Base-by-base conservation (phyloP, 2,113 vertebrate genomes). In the Rhinolophus ferrumequinum region DNA sequence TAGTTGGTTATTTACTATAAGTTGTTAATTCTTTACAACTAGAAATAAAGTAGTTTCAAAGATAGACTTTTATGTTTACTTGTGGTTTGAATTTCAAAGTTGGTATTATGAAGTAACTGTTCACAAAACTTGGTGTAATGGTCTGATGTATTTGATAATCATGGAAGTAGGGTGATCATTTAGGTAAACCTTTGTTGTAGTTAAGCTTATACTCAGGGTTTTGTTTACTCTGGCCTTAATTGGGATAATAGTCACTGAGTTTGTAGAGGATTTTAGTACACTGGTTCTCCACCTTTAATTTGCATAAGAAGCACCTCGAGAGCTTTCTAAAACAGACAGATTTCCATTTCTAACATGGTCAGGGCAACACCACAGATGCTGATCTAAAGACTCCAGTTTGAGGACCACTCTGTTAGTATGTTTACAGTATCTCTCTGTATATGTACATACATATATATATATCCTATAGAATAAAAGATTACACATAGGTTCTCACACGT, bases 21-120 rank as follows among this genome's bases (percentile, higher is more conserved):
- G 52, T 72, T 69, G 62, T 85, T 41, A 91, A 79, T 21, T 81
- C 58, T 92, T 92, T 96, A 92, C 75, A 10, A 85, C 24, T 86
- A 72, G 60, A 93, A 76, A 33, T 69, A 64, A 82, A 95, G 62
- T 44, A 22, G 24, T 56, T 64, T 85, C 24, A 41, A 38, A 89
- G 62, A 24, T 35, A 66, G 52, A 8, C 77, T 35, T 91, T 85
- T 54, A 66, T 77, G 41, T 88, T 82, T 77, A 62, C 47, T 80
- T 93, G 19, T 93, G 24, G 38, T 72, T 87, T 67, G 64, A 79
- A 84, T 86, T 93, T 89, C 52, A 54, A 30, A 73, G 52, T 81
- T 64, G 14, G 50, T 82, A 60, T 84, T 72, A 81, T 85, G 62
- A 70, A 88, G 47, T 89, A 76, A 35, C 19, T 79, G 4, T 54